These are phyloP conservation scores for Zaprionus vittiger DNA, from an alignment of 1,140 invertebrate species.

Conservation along the genomic window DNA sequence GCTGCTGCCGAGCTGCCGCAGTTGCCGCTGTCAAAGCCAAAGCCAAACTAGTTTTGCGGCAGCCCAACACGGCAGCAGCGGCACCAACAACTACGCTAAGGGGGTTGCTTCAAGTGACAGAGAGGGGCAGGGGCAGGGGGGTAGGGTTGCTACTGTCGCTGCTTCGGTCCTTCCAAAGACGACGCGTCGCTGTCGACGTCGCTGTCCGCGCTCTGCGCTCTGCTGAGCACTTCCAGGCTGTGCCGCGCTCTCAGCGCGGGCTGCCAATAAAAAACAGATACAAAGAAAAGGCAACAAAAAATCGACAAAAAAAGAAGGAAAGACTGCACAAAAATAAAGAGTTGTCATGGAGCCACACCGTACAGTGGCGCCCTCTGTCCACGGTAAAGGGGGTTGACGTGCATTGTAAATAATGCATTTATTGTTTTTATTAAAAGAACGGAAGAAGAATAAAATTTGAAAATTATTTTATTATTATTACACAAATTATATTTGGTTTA, in stretches of 20 bases:
- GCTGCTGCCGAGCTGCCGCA: conserved; percentile 2
- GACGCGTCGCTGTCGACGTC: conserved; percentile 4
- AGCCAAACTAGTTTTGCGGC: conserved; percentile 79
- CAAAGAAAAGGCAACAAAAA: conserved; percentile 42
- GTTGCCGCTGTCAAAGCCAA: conserved; percentile 54
- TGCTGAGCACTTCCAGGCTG: conserved; percentile 42
- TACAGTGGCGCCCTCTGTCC: not conserved
- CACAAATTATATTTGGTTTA: too few species aligned
- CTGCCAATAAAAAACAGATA: conserved; percentile 17
- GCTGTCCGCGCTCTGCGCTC: conserved; percentile 27
- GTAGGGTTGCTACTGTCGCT: not conserved
- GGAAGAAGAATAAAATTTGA: too few species aligned
- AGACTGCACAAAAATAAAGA: conserved; percentile 46
- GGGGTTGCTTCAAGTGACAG: not conserved
- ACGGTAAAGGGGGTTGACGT: not conserved
- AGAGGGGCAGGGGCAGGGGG: not conserved
- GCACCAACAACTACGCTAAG: conserved; percentile 43
- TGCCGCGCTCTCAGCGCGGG: conserved; percentile 28
- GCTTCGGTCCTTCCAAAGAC: conserved; percentile 38
- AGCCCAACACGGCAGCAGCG: conserved; percentile 61
- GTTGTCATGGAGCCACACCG: conserved; percentile 65
- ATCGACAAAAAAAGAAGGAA: conserved; percentile 14
- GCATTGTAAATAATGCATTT: too few species aligned
- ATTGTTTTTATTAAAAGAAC: too few species aligned
- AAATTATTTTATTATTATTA: too few species aligned